These are phyloP conservation scores for Campylomormyrus numenius DNA, from an alignment of 2,113 vertebrate genomes.

Conservation along the genomic window DNA sequence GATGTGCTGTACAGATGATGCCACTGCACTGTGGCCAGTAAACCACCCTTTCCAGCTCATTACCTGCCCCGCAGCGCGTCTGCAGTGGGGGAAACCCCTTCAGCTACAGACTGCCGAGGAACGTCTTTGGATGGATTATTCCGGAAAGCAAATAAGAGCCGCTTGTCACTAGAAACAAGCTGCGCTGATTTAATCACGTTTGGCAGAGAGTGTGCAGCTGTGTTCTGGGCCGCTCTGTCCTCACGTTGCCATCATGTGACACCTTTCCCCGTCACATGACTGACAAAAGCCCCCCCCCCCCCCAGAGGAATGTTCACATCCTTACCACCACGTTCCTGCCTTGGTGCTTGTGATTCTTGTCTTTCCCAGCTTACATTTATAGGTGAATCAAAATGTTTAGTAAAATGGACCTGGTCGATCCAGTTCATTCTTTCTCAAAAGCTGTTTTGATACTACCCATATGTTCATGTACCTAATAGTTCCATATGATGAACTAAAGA, in stretches of 20 bases:
- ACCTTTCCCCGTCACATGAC: not conserved
- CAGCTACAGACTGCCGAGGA: not conserved
- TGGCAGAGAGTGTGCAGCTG: not conserved
- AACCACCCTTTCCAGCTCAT: slow-evolving; percentile 8
- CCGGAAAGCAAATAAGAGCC: not conserved
- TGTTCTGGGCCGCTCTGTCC: not conserved
- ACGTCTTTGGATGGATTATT: not conserved
- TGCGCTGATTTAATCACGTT: not conserved
- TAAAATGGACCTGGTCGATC: not conserved
- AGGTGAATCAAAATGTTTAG: not conserved
- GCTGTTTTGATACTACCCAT: not conserved
- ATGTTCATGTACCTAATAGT: not conserved
- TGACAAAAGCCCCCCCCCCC: not conserved
- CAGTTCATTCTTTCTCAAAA: not conserved
- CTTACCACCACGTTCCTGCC: not conserved
- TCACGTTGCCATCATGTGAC: not conserved
- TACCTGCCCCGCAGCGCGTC: not conserved
- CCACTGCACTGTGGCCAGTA: not conserved
- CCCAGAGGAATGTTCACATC: not conserved
- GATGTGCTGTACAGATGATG: not conserved
- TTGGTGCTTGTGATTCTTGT: not conserved
- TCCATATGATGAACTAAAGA: not conserved
- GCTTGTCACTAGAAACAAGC: not conserved
- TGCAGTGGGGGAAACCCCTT: not conserved
- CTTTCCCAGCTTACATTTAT: not conserved